A percentile compares a stretch with the other conserved stretches of the same genome.
phyloP scores from a whole-genome alignment of 1,140 invertebrate genomes.

The Drosophila sproati region DNA sequence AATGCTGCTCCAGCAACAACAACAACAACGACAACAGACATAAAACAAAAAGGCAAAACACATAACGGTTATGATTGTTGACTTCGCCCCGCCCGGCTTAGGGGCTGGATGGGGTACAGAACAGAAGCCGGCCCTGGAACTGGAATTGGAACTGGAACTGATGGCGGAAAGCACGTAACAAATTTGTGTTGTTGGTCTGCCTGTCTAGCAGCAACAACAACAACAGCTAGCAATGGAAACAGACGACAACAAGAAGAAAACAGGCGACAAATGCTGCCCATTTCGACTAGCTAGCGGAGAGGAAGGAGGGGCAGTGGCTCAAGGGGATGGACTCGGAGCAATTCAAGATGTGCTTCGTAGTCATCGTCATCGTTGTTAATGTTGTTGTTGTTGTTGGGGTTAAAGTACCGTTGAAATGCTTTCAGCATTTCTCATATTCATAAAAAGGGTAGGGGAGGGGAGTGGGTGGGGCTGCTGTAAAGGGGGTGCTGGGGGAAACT shows the following conservation, averaged over 20 bases:
- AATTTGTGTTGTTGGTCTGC: conserved; percentile 53
- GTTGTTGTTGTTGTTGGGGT: conserved; percentile 49
- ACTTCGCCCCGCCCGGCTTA: conserved; percentile 9
- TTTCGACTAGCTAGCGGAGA: conserved; percentile 11
- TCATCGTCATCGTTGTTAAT: conserved; percentile 8
- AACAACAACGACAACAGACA: conserved; percentile 45
- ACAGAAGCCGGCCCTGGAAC: conserved; percentile 12
- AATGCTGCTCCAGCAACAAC: conserved; percentile 38
- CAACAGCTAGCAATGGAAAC: conserved; percentile 12
- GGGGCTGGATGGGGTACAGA: conserved; percentile 10
- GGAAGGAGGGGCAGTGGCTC: neutral
- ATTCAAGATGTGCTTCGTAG: conserved; percentile 53
- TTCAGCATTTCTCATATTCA: conserved; percentile 72
- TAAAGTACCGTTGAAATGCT: conserved; percentile 79
- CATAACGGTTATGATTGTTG: conserved; percentile 54
- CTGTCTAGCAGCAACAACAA: conserved; percentile 32
- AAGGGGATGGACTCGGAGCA: conserved; percentile 36
- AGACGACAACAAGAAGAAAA: conserved; percentile 9
- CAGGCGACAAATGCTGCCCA: conserved; percentile 50
- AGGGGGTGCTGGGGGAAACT: neutral
- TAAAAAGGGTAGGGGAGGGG: conserved; percentile 11
- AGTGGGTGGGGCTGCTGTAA: neutral
- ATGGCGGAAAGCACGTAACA: conserved; percentile 46
- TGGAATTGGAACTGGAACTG: conserved; percentile 5
- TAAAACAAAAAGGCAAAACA: conserved; percentile 38